Conservation (phyloP, 2,888 invertebrate genomes). For the Caenorhabditis parvicauda region DNA sequence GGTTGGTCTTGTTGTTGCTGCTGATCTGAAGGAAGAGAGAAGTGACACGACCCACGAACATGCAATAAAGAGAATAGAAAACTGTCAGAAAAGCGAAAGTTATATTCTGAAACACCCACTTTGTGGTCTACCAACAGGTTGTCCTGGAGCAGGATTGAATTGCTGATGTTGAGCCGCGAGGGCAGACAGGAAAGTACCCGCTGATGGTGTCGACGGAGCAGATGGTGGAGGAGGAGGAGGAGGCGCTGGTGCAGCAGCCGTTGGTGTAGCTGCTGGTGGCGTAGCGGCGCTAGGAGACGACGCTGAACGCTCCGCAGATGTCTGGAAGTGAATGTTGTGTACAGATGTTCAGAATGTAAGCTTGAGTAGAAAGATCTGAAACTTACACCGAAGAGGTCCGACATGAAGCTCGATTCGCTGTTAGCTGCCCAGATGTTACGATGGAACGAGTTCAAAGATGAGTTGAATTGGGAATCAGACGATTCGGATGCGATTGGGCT, state of each 20-base stretch:
- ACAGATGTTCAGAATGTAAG: slow-evolving; percentile 1
- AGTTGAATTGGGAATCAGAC: slow-evolving; percentile 6
- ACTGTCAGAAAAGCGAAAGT: too few species aligned
- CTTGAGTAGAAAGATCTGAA: background rate
- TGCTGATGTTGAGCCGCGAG: too few species aligned
- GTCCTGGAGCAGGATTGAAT: too few species aligned
- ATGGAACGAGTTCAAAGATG: slow-evolving; percentile 14
- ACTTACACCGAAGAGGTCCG: slow-evolving; percentile 12
- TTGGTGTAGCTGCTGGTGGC: background rate
- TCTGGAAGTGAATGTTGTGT: slow-evolving; percentile 3
- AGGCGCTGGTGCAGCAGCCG: slow-evolving; percentile 3
- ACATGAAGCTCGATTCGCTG: slow-evolving; percentile 9
- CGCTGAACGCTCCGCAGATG: too few species aligned
- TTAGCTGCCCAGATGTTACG: slow-evolving; percentile 23
- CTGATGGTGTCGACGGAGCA: too few species aligned
- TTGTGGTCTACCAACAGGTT: too few species aligned
- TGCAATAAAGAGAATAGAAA: too few species aligned
- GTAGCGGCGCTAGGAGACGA: background rate
- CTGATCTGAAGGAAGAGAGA: too few species aligned
- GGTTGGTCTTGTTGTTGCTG: slow-evolving; percentile 1
- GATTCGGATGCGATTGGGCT: slow-evolving; percentile 7
- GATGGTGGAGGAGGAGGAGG: slow-evolving; percentile 1
- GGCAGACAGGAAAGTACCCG: too few species aligned
- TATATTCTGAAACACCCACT: too few species aligned
- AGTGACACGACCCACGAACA: too few species aligned